phyloP scores from a whole-genome alignment of 2,113 vertebrate species.

The Pogonocichla stellata region DNA sequence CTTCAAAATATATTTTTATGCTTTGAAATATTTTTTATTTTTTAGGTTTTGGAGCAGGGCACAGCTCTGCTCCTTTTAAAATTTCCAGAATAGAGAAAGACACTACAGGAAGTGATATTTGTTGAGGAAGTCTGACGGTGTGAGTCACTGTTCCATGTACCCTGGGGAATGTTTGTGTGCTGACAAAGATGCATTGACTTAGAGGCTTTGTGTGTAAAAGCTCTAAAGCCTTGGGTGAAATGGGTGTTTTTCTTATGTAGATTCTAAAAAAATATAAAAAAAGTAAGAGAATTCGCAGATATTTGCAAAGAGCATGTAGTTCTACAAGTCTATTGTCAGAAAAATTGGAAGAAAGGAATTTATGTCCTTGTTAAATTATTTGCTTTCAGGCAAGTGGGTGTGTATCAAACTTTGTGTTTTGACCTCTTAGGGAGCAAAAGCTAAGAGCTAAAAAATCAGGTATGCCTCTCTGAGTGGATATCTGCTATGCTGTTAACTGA shows the following conservation, averaged over 20 bases:
- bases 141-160: not conserved
- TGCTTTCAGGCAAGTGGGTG: not conserved
- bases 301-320: not conserved
- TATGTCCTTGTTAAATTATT: not conserved
- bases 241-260: not conserved
- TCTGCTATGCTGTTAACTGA: not conserved
- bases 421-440: not conserved
- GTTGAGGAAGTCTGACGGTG: accelerated
- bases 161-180: not conserved
- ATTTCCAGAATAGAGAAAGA: not conserved
- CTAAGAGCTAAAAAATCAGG: not conserved
- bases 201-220: not conserved
- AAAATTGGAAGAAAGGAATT: not conserved
- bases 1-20: not conserved
- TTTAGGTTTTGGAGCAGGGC: not conserved
- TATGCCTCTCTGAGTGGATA: not conserved
- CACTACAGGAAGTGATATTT: not conserved
- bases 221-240: not conserved
- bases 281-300: not conserved
- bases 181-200: not conserved
- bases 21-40: not conserved
- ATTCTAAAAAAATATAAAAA: not conserved
- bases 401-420: not conserved
- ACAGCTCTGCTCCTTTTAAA: not conserved
- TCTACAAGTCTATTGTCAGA: not conserved